A percentile compares a stretch with the other conserved stretches of the same genome.
Conservation (phyloP, 2,797 vertebrate genomes). For the Somateria mollissima region DNA sequence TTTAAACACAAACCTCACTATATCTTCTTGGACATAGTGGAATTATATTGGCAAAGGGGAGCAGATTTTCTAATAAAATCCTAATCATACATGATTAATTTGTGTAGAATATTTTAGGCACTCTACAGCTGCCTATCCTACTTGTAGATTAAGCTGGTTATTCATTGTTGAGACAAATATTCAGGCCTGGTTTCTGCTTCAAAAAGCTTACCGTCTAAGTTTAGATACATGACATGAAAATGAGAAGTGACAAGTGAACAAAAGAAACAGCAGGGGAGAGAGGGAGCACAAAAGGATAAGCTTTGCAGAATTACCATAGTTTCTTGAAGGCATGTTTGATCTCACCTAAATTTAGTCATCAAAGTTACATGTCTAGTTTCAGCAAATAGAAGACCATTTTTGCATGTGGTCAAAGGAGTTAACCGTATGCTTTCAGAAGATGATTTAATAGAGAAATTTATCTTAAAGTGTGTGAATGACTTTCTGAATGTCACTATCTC, state of each 20-base stretch:
- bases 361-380: neutral
- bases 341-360: slow-evolving; percentile 7
- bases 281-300: neutral
- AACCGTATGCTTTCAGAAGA: neutral
- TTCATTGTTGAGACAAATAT: neutral
- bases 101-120: neutral
- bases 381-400: neutral
- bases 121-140: neutral
- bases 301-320: neutral
- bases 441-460: neutral
- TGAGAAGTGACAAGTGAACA: slow-evolving; percentile 35
- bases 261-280: slow-evolving; percentile 4
- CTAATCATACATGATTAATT: neutral
- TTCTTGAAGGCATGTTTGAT: neutral
- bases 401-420: rapidly evolving
- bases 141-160: neutral
- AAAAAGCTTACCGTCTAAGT: neutral
- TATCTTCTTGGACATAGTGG: rapidly evolving
- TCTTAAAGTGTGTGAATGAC: neutral
- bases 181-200: neutral
- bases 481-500: neutral
- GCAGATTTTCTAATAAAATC: neutral
- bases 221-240: slow-evolving; percentile 19
- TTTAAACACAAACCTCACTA: neutral
- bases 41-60: neutral